Evolutionary conservation across 35 echinoderm and acorn worm species (phyloP), one percentile per base, ranked within the genome.

Genomic region (Patiria miniata): DNA sequence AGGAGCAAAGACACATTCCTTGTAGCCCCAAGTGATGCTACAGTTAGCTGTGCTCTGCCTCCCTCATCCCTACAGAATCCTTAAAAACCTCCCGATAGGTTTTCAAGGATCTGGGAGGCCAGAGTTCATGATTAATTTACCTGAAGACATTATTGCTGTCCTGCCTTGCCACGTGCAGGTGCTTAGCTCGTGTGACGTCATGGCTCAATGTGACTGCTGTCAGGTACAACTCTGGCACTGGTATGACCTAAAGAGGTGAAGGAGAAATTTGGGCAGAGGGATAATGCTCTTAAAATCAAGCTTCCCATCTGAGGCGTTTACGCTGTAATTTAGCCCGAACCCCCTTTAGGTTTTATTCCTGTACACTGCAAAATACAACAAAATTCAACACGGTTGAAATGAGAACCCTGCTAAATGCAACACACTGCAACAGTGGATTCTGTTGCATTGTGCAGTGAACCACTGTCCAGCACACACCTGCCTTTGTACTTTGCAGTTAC

Each of bases 61-160:
- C n/a, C n/a, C n/a, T n/a, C n/a, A n/a, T n/a, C n/a, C n/a, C n/a
- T n/a, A n/a, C n/a, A n/a, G n/a, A n/a, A 69, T 36, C n/a, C n/a
- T n/a, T n/a, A n/a, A n/a, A n/a, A n/a, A n/a, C n/a, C n/a, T n/a
- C n/a, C n/a, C n/a, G n/a, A n/a, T n/a, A n/a, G 33, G 61, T 28
- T 36, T 17, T 23, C n/a, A 36, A 36, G 17, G n/a, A 69, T 17
- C 61, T 3, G 61, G 17, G 33, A 61, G 3, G 5, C 17, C 1
- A 18, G 61, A 69, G 33, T 83, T 81, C n/a, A n/a, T 85, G 22
- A 1, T 17, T 29, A 0, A 12, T 61, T 87, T 56, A 99, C 96
- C 96, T 95, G 60, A 99, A 99, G 0, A 99, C 96, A 94, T 99
- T 99, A 59, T 99, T 99, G 38, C 82, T 61, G 60, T 99, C 96